Percentiles rank a stretch among this genome's conserved stretches.
Conservation (phyloP, 2,888 invertebrate species). For the Sipha maydis region DNA sequence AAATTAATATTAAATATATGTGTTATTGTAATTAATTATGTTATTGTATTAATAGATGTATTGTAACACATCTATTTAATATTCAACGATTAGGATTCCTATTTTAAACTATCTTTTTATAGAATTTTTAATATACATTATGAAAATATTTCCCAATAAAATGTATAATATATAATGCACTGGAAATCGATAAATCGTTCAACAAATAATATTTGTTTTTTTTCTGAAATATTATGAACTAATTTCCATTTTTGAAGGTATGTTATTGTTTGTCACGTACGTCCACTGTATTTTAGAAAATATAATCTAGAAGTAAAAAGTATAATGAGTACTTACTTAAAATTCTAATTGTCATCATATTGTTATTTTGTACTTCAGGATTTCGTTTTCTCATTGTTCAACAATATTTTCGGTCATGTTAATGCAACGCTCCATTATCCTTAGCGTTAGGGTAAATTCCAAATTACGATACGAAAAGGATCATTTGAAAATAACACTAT, state of each 20-base stretch:
- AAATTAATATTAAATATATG: too few species aligned
- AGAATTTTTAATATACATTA: too few species aligned
- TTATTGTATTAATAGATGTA: too few species aligned
- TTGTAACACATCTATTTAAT: too few species aligned
- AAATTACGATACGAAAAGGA: not conserved
- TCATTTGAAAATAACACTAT: slow-evolving; percentile 37
- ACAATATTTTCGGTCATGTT: slow-evolving; percentile 35
- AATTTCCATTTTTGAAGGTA: not conserved
- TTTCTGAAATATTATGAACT: not conserved
- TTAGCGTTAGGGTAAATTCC: not conserved
- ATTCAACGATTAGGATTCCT: too few species aligned
- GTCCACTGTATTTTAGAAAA: not conserved
- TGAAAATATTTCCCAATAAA: too few species aligned
- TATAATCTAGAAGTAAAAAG: not conserved
- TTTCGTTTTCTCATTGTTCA: slow-evolving; percentile 45
- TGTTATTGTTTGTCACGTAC: slow-evolving; percentile 47
- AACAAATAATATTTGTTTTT: not conserved
- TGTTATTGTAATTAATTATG: too few species aligned
- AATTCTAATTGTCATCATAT: slow-evolving; percentile 51
- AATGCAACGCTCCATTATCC: slow-evolving; percentile 10
- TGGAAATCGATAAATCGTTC: too few species aligned
- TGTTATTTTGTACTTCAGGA: slow-evolving; percentile 18
- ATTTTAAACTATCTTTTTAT: too few species aligned
- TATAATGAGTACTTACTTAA: slow-evolving; percentile 46
- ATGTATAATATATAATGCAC: too few species aligned